Evolutionary conservation across 2,797 vertebrate species (phyloP).

Genomic region (Argentina silus): DNA sequence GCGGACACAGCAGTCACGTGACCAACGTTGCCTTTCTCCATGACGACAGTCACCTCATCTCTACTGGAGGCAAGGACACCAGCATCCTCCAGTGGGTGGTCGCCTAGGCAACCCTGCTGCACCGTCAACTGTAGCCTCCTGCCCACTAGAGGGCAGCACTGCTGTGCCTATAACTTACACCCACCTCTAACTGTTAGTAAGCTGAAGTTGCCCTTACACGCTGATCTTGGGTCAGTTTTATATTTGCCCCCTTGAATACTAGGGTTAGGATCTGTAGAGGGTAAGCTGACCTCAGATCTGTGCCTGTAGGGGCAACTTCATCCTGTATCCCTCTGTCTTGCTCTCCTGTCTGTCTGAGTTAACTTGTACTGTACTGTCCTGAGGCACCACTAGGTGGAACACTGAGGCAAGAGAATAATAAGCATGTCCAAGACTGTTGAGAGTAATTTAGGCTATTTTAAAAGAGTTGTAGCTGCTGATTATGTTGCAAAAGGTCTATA

Average conservation of each 20-base stretch:
- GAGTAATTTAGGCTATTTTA: slow-evolving; percentile 48
- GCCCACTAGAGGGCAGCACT: slow-evolving; percentile 70
- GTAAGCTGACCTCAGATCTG: too few relatives aligned
- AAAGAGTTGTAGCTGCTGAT: slow-evolving; percentile 60
- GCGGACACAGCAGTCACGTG: slow-evolving; percentile 94
- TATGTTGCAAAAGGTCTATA: slow-evolving; percentile 65
- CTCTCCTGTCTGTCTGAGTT: slow-evolving; percentile 57
- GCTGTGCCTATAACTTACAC: slow-evolving; percentile 71
- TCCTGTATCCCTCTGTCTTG: background rate
- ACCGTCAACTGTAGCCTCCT: slow-evolving; percentile 60
- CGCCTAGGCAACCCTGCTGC: slow-evolving; percentile 62
- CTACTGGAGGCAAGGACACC: slow-evolving; percentile 90
- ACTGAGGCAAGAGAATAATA: slow-evolving; percentile 46
- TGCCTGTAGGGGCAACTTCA: background rate
- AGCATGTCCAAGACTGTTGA: slow-evolving; percentile 66
- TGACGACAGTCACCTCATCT: slow-evolving; percentile 83
- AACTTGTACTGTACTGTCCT: slow-evolving; percentile 61
- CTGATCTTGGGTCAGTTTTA: too few relatives aligned
- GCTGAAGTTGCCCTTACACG: too few relatives aligned
- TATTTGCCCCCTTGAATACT: too few relatives aligned
- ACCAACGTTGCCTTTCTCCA: slow-evolving; percentile 91
- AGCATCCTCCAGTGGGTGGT: slow-evolving; percentile 90
- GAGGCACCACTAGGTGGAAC: slow-evolving; percentile 64
- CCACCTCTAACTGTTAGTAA: background rate
- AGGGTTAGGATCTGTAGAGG: too few relatives aligned